These are phyloP conservation scores for Malurus elegans DNA, from an alignment of 2,113 vertebrate genomes.

Conservation along the genomic window DNA sequence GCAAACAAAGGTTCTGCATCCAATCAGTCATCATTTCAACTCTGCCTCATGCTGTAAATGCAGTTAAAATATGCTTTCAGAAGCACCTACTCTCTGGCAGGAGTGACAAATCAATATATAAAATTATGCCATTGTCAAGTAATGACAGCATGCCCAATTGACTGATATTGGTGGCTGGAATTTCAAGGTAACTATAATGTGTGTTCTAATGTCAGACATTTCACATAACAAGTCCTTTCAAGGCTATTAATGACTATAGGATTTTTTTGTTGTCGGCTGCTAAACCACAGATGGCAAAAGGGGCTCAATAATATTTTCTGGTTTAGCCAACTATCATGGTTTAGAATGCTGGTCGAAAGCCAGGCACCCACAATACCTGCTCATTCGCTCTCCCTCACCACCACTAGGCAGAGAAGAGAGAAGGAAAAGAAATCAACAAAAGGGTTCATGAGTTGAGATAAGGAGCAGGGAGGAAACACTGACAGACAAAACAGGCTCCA, in stretches of 20 bases:
- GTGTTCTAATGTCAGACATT: not conserved
- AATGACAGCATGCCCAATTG: not conserved
- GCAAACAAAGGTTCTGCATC: not conserved
- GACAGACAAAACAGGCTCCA: no score
- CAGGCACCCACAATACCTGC: no score
- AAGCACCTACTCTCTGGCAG: not conserved
- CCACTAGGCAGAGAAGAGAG: no score
- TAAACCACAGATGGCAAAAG: not conserved
- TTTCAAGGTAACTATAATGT: not conserved
- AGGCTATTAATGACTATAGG: slow-evolving; percentile 6
- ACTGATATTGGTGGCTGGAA: not conserved
- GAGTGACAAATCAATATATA: not conserved
- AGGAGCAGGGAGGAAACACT: no score
- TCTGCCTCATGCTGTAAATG: not conserved
- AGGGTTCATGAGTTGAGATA: no score
- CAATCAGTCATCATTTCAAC: not conserved
- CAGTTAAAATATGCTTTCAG: slow-evolving; percentile 33
- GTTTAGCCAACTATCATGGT: not conserved
- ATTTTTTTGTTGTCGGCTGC: slow-evolving; percentile 1
- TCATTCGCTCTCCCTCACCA: no score
- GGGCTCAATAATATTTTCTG: not conserved
- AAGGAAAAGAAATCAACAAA: no score
- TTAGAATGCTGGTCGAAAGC: no score
- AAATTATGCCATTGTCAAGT: not conserved
- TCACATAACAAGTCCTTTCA: not conserved